Evolutionary conservation across 2,113 vertebrate genomes (phyloP).

Genomic region (Ptilorrhoa leucosticta): DNA sequence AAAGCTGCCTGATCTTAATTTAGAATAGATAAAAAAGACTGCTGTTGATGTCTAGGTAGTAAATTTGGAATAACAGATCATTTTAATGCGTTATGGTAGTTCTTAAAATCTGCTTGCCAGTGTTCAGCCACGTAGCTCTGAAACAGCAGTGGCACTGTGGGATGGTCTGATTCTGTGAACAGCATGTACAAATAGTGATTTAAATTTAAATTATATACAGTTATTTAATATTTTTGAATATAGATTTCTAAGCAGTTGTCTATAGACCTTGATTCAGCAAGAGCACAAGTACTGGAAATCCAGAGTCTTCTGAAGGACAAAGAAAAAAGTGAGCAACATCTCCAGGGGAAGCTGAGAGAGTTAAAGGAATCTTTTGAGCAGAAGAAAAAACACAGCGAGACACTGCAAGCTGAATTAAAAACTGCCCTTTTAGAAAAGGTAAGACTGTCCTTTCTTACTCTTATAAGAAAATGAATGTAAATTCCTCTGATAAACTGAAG

Average conservation of each 20-base stretch:
- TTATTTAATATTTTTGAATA: slow-evolving; percentile 37
- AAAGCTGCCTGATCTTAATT: background rate
- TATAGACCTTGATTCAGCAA: slow-evolving; percentile 73
- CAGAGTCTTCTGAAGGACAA: slow-evolving; percentile 81
- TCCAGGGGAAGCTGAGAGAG: slow-evolving; percentile 79
- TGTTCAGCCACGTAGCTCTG: background rate
- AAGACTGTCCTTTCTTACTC: background rate
- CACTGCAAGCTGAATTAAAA: slow-evolving; percentile 78
- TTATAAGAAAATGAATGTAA: background rate
- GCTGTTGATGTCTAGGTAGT: background rate
- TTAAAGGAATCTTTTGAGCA: slow-evolving; percentile 78
- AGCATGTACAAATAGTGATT: background rate
- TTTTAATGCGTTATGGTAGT: background rate
- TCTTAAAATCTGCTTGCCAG: background rate
- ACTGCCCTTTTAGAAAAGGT: slow-evolving; percentile 74
- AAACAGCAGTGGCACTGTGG: background rate
- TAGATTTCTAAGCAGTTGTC: slow-evolving; percentile 83
- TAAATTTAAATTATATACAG: background rate
- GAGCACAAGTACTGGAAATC: slow-evolving; percentile 74
- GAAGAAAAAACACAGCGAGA: slow-evolving; percentile 80
- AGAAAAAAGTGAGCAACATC: slow-evolving; percentile 79
- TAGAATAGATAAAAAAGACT: background rate
- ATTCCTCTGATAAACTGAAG: background rate
- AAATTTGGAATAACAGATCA: background rate
- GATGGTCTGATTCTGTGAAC: background rate